Evolutionary conservation across 2,113 vertebrate genomes (phyloP).

Genomic region (Sarotherodon lohbergeri): DNA sequence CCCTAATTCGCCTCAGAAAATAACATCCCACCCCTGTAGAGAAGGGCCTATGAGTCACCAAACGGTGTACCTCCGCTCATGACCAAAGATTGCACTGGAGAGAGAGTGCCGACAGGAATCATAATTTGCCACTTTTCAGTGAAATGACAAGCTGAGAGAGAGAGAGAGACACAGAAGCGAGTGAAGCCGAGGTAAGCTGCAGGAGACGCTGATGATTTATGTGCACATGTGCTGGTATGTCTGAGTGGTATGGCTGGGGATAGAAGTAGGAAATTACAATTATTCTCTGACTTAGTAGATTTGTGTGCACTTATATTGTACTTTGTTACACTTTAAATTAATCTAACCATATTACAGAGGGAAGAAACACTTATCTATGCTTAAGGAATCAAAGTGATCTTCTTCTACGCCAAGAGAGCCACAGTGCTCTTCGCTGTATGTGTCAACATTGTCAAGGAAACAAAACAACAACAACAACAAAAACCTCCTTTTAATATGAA

Average conservation of each 20-base stretch:
- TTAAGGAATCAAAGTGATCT: background rate
- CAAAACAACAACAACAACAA: background rate
- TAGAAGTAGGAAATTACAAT: background rate
- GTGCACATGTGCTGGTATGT: background rate
- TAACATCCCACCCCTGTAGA: conserved; percentile 25
- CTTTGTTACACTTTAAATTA: background rate
- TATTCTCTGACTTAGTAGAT: background rate
- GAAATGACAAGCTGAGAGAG: background rate
- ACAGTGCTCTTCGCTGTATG: background rate
- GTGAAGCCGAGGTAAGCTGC: background rate
- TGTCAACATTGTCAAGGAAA: background rate
- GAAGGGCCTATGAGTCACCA: conserved; percentile 42
- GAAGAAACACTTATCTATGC: background rate
- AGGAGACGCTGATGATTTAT: background rate
- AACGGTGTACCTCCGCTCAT: background rate
- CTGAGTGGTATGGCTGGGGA: background rate
- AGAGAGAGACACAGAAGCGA: background rate
- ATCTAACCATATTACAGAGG: background rate
- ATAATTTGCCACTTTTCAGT: conserved; percentile 32
- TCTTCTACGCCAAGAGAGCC: background rate
- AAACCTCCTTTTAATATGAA: accelerated
- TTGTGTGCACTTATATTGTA: background rate
- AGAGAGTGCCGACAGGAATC: conserved; percentile 40
- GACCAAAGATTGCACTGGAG: conserved; percentile 13
- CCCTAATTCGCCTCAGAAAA: conserved; percentile 43